phyloP scores from a whole-genome alignment of 2,888 invertebrate genomes.

The Allacma fusca region DNA sequence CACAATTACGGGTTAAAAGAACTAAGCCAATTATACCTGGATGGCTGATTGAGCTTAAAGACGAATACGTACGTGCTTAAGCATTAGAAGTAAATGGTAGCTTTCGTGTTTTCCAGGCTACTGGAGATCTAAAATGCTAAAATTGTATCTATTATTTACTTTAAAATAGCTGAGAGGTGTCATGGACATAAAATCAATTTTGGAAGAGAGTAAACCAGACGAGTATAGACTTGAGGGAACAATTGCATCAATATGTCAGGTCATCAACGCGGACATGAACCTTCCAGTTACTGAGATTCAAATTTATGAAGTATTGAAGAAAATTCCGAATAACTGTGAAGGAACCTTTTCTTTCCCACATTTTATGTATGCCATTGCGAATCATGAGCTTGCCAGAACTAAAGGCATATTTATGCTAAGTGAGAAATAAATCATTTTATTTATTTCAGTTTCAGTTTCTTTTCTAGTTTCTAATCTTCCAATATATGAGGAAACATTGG shows the following conservation, averaged over 20 bases:
- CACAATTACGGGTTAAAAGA: constrained; percentile 42
- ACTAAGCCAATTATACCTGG: constrained; percentile 47
- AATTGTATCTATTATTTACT: no score
- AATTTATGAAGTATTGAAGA: constrained; percentile 45
- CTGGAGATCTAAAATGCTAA: no score
- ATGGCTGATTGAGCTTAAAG: constrained; percentile 53
- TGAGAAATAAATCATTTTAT: not conserved
- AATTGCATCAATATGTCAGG: not conserved
- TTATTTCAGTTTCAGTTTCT: no score
- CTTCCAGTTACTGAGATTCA: constrained; percentile 34
- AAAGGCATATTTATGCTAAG: constrained; percentile 25
- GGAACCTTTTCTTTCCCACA: constrained; percentile 55
- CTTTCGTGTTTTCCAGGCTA: not conserved
- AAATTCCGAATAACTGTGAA: constrained; percentile 39
- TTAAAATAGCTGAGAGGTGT: constrained; percentile 43
- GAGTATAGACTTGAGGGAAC: not conserved
- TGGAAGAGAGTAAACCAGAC: constrained; percentile 2
- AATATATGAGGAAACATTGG: no score
- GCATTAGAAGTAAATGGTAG: not conserved
- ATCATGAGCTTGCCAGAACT: constrained; percentile 43
- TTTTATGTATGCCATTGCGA: constrained; percentile 56
- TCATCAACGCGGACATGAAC: constrained; percentile 30
- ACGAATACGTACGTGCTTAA: constrained; percentile 38
- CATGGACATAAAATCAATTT: constrained; percentile 47
- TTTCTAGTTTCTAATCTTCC: no score